Evolutionary conservation across 2,888 invertebrate genomes (phyloP).

Genomic region (Macrosiphum euphorbiae): DNA sequence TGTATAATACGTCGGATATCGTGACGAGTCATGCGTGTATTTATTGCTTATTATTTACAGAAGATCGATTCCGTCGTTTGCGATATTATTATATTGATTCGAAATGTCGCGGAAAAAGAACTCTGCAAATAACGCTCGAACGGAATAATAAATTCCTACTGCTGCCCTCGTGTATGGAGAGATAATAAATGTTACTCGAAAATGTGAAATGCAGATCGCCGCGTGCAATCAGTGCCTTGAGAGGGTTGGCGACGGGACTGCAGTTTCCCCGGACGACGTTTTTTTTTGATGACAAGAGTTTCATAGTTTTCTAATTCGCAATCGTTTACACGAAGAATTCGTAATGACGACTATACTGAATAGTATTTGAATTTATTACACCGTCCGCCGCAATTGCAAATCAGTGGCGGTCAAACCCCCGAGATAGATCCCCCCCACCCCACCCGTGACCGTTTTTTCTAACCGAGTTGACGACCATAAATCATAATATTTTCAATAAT

Average conservation of each 20-base stretch:
- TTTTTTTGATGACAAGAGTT: neutral
- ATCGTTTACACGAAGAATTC: neutral
- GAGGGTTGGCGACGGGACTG: neutral
- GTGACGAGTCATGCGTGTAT: neutral
- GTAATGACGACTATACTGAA: neutral
- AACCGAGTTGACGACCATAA: no score
- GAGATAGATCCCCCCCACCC: no score
- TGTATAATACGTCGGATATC: no score
- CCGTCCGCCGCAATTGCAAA: neutral
- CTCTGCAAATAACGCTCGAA: neutral
- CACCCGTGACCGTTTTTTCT: no score
- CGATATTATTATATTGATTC: neutral
- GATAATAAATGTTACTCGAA: neutral
- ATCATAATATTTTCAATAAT: no score
- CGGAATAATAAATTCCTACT: neutral
- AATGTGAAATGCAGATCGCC: neutral
- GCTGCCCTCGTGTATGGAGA: no score
- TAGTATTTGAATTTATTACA: neutral
- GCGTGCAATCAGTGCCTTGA: neutral
- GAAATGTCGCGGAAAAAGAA: neutral
- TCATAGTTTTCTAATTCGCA: neutral
- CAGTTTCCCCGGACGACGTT: no score
- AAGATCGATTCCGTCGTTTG: neutral
- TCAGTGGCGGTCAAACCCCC: no score
- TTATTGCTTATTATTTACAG: neutral